Evolutionary conservation across 2,113 vertebrate species (phyloP), one percentile per base, ranked within the genome.

Genomic region (Montifringilla adamsi): DNA sequence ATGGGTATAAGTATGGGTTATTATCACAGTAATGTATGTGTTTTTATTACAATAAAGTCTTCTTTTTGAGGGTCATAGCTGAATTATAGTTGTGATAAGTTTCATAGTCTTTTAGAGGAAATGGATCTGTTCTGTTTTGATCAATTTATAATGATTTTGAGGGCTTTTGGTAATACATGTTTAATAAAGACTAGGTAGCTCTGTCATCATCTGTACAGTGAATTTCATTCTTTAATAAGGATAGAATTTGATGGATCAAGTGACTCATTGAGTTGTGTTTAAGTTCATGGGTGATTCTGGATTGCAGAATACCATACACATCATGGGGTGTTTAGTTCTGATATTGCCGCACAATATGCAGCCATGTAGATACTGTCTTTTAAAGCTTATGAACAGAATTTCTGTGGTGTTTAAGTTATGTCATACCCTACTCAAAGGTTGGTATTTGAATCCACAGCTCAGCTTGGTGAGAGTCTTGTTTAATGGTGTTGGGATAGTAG

Each of bases 251-350:
- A 10, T 55, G 52, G 24, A 47, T 52, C 3, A 68, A 47, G 12
- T 74, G 24, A 50, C 37, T 79, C 15, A 35, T 3, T 4, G 7
- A 62, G 6, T 59, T 75, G 19, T 6, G n/a, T 75, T 4, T 13
- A 75, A 58, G 11, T 59, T 74, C 0, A 0, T 46, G 26, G 23
- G 9, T 81, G 44, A n/a, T 50, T 82, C 30, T 89, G 64, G 10
- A 11, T n/a, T 62, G 26, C 22, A 55, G 30, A 18, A 15, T 39
- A 15, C 9, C 7, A 7, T 50, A 18, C 50, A 15, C 0, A 0
- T 52, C 55, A 37, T 46, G 28, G 9, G 2, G 2, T 67, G 17
- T 41, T 63, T 41, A 49, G 43, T 70, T 31, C 60, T 62, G 26
- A 4, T 66, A 43, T 2, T 17, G 9, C 35, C 27, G 23, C 10